phyloP scores from a whole-genome alignment of 1,140 invertebrate species.

The Sesamia nonagrioides region DNA sequence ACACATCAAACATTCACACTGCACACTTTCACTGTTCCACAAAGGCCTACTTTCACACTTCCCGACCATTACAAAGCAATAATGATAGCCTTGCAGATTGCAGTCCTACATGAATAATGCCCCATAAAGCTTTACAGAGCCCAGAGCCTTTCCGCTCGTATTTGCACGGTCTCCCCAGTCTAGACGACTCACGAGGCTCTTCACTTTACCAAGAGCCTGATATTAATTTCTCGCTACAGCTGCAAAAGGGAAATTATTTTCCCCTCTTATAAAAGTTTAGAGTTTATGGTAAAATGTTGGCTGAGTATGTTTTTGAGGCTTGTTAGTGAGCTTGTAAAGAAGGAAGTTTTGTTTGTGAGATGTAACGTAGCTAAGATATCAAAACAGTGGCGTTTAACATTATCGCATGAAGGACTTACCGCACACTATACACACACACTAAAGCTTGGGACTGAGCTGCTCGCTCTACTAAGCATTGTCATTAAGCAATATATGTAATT shows the following conservation, averaged over 20 bases:
- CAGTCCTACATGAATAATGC: constrained; percentile 7
- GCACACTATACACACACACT: too few relatives aligned
- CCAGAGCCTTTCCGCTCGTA: background rate
- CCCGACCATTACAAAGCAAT: background rate
- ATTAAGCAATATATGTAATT: too few relatives aligned
- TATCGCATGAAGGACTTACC: too few relatives aligned
- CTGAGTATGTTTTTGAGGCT: background rate
- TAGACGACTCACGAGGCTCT: constrained; percentile 28
- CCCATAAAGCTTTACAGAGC: background rate
- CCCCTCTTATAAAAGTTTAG: constrained; percentile 12
- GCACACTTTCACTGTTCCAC: background rate
- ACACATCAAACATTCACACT: background rate
- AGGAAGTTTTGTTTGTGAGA: background rate
- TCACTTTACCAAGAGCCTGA: constrained; percentile 23
- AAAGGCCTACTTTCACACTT: background rate
- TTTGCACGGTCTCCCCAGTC: constrained; percentile 29
- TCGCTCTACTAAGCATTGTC: too few relatives aligned
- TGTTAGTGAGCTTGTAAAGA: constrained; percentile 7
- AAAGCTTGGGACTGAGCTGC: too few relatives aligned
- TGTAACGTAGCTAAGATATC: background rate
- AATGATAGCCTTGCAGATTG: background rate
- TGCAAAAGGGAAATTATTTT: constrained; percentile 25
- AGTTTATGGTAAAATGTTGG: background rate
- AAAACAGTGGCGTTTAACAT: background rate
- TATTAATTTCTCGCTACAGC: constrained; percentile 13